These are phyloP conservation scores for Phoxinus dragarum DNA, from an alignment of 2,797 vertebrate species.

Conservation along the genomic window DNA sequence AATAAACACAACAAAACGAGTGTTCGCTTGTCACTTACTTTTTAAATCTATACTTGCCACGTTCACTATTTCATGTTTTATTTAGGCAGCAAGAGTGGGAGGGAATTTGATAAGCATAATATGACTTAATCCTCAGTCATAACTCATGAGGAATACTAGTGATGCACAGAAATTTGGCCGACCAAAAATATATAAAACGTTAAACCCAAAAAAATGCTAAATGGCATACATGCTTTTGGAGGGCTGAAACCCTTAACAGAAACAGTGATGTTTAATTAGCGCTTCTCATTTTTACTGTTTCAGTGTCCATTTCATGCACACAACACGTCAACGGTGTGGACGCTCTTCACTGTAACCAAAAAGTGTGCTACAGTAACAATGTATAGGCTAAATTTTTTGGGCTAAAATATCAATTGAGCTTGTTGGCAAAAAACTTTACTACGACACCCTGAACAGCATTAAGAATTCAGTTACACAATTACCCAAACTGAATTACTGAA, in stretches of 20 bases:
- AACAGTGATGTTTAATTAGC: neutral
- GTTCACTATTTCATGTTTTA: neutral
- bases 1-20: constrained; percentile 83
- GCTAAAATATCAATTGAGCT: neutral
- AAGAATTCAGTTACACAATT: neutral
- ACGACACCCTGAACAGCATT: neutral
- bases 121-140: neutral
- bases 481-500: no score
- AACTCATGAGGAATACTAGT: neutral
- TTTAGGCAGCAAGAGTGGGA: neutral
- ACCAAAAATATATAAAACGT: neutral
- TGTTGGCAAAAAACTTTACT: neutral
- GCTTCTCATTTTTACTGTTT: neutral
- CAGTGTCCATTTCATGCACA: neutral
- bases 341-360: neutral
- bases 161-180: neutral
- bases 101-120: neutral
- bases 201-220: neutral
- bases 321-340: neutral
- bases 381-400: no score
- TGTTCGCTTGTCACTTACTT: neutral
- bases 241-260: neutral
- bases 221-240: neutral
- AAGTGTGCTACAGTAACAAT: neutral
- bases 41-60: neutral